Conservation (phyloP, 2,888 invertebrate genomes). For the Drosophila acutilabella region DNA sequence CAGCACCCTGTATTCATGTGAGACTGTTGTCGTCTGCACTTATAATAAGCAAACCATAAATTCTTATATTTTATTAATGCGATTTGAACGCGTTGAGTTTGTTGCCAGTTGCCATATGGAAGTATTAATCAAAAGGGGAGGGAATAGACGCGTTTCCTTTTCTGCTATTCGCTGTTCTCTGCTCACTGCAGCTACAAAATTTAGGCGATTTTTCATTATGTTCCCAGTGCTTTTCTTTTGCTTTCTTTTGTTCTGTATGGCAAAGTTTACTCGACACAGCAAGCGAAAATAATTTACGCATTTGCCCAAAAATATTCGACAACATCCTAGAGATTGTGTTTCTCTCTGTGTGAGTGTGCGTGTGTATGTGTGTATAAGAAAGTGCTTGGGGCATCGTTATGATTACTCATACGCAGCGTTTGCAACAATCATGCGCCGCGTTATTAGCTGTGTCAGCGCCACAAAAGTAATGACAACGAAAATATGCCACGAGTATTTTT, state of each 20-base stretch:
- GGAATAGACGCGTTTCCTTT: conserved; percentile 22
- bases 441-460: conserved; percentile 79
- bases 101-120: conserved; percentile 76
- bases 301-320: conserved; percentile 61
- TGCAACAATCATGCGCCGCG: conserved; percentile 77
- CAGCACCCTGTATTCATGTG: conserved; percentile 49
- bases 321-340: conserved; percentile 19
- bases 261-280: conserved; percentile 45
- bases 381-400: conserved; percentile 64
- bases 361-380: conserved; percentile 11
- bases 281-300: conserved; percentile 72
- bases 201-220: conserved; percentile 74
- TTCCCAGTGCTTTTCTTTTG: conserved; percentile 31
- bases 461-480: conserved; percentile 78
- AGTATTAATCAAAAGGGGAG: conserved; percentile 68
- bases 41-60: conserved; percentile 77
- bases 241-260: conserved; percentile 15
- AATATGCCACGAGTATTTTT: conserved; percentile 78
- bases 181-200: conserved; percentile 67
- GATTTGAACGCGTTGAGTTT: conserved; percentile 69
- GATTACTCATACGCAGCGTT: conserved; percentile 80
- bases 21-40: conserved; percentile 45
- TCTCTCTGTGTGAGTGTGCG: conserved; percentile 3
- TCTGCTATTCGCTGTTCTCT: conserved; percentile 16
- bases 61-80: conserved; percentile 80